phyloP scores from a whole-genome alignment of 2,888 invertebrate genomes.

The Erannis defoliaria region DNA sequence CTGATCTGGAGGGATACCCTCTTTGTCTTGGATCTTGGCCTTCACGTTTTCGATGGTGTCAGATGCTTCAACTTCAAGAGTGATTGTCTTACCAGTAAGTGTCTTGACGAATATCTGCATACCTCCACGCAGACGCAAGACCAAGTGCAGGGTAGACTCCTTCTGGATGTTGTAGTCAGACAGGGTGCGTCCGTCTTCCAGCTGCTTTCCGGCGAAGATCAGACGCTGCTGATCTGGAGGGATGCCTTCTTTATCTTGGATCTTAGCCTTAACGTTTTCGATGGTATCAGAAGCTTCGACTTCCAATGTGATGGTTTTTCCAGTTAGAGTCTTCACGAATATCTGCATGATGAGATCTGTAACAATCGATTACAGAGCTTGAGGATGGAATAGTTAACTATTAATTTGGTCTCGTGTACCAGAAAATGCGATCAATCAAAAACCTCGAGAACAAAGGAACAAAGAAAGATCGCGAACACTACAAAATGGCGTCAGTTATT shows the following conservation, averaged over 20 bases:
- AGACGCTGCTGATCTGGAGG: conserved; percentile 73
- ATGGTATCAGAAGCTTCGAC: conserved; percentile 73
- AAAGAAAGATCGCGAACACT: conserved; percentile 76
- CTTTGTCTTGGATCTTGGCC: conserved; percentile 75
- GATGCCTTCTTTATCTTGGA: conserved; percentile 74
- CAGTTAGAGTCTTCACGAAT: conserved; percentile 67
- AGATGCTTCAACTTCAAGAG: conserved; percentile 69
- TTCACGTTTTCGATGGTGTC: conserved; percentile 77
- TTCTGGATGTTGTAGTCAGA: conserved; percentile 76
- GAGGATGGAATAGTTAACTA: conserved; percentile 50
- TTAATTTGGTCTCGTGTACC: conserved; percentile 52
- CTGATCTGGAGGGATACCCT: conserved; percentile 76
- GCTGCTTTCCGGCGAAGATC: conserved; percentile 72
- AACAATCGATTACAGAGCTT: conserved; percentile 57
- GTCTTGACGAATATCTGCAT: conserved; percentile 78
- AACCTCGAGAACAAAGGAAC: conserved; percentile 60
- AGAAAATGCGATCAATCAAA: conserved; percentile 41
- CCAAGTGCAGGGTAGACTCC: conserved; percentile 70
- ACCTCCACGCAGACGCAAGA: conserved; percentile 69
- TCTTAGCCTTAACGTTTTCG: conserved; percentile 74
- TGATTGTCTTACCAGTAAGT: conserved; percentile 74
- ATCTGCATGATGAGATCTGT: conserved; percentile 72
- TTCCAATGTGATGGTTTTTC: conserved; percentile 67
- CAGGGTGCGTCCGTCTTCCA: conserved; percentile 71
- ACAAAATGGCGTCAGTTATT: conserved; percentile 77